Percentiles rank a stretch among this genome's conserved stretches.
Conservation (phyloP, 2,888 invertebrate species). For the Hetaerina titia region DNA sequence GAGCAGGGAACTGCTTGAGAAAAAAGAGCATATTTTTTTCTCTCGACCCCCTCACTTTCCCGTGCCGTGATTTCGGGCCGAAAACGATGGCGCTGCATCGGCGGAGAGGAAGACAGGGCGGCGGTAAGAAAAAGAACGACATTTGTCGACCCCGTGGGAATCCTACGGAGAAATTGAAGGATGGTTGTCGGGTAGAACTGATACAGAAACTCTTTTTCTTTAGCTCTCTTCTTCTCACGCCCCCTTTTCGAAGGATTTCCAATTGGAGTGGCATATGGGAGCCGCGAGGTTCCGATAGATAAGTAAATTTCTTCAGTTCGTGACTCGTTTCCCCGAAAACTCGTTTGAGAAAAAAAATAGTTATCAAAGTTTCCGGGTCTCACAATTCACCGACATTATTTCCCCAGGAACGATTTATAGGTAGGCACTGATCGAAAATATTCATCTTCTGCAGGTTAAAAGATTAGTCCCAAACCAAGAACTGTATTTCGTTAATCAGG, state of each 20-base stretch:
- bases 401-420: too few relatives aligned
- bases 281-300: neutral
- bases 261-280: neutral
- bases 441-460: too few relatives aligned
- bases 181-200: conserved; percentile 24
- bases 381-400: too few relatives aligned
- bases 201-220: neutral
- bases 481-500: too few relatives aligned
- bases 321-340: neutral
- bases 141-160: neutral
- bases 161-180: conserved; percentile 14
- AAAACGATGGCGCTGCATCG: neutral
- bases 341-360: neutral
- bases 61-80: neutral
- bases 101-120: neutral
- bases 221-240: neutral
- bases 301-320: neutral
- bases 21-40: neutral
- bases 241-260: neutral
- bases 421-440: too few relatives aligned
- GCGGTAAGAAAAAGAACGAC: neutral
- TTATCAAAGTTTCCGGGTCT: too few relatives aligned
- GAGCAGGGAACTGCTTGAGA: neutral
- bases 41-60: too few relatives aligned
- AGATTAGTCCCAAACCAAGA: too few relatives aligned